Conservation (phyloP, 1,140 invertebrate genomes). For the Monochamus saltuarius region DNA sequence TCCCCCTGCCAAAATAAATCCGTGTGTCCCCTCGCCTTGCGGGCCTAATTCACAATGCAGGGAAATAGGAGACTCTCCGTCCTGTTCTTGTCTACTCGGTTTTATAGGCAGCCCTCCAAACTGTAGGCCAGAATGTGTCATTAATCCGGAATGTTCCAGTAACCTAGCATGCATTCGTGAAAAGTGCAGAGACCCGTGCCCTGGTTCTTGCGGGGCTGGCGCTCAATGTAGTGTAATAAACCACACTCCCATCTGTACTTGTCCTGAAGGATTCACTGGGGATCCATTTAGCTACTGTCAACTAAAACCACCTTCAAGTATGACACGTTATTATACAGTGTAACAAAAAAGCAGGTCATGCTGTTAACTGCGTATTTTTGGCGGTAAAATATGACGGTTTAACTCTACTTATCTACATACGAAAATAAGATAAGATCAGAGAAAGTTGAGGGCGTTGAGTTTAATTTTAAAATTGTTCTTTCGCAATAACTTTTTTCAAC, state of each 20-base stretch:
- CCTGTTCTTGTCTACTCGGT: slow-evolving; percentile 73
- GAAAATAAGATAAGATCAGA: too few species aligned
- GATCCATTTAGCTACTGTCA: slow-evolving; percentile 64
- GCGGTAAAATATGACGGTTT: too few species aligned
- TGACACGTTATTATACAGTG: slow-evolving; percentile 51
- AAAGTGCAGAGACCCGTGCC: slow-evolving; percentile 71
- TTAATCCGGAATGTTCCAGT: slow-evolving; percentile 62
- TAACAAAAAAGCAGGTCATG: too few species aligned
- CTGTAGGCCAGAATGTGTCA: slow-evolving; percentile 66
- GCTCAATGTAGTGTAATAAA: slow-evolving; percentile 64
- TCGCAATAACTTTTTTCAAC: too few species aligned
- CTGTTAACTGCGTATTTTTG: too few species aligned
- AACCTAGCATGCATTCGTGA: slow-evolving; percentile 65
- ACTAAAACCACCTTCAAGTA: slow-evolving; percentile 64
- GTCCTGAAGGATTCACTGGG: slow-evolving; percentile 62
- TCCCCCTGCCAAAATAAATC: slow-evolving; percentile 56
- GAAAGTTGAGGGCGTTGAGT: too few species aligned
- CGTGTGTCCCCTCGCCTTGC: slow-evolving; percentile 80
- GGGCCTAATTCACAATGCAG: slow-evolving; percentile 77
- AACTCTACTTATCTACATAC: too few species aligned
- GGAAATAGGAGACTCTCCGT: slow-evolving; percentile 76
- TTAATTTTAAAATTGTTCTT: too few species aligned
- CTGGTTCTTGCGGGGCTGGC: slow-evolving; percentile 63
- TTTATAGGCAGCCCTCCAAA: slow-evolving; percentile 65
- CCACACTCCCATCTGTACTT: slow-evolving; percentile 65